Conservation (phyloP, 2,113 vertebrate genomes). For the Macaca mulatta region DNA sequence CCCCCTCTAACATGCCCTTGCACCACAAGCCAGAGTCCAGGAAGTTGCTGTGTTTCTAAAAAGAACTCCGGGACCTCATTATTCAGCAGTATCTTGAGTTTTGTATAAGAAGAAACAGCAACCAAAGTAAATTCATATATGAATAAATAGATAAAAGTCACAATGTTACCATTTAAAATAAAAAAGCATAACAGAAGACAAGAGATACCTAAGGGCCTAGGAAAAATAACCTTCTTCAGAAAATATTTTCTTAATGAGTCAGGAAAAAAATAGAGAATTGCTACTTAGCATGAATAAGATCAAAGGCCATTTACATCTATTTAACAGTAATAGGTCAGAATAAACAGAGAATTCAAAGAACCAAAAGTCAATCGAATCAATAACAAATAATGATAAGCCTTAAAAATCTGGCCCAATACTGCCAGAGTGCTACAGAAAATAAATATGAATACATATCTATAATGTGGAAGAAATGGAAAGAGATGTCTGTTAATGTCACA, state of each 20-base stretch:
- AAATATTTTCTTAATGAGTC: neutral
- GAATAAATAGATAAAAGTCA: neutral
- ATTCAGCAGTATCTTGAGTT: neutral
- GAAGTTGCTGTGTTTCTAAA: neutral
- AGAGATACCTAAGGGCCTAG: neutral
- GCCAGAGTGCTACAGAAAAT: neutral
- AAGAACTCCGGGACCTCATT: accelerated
- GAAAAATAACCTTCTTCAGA: neutral
- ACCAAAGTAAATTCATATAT: neutral
- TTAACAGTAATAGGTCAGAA: neutral
- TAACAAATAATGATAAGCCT: neutral
- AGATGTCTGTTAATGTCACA: neutral
- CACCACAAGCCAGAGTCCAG: neutral
- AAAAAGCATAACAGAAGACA: neutral
- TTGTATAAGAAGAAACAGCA: neutral
- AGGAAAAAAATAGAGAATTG: neutral
- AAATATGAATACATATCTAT: neutral
- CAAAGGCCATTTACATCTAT: neutral
- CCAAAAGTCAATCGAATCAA: neutral
- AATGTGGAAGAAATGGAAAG: neutral
- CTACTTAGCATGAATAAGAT: neutral
- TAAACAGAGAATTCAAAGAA: neutral
- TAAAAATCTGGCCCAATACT: neutral
- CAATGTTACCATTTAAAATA: neutral
- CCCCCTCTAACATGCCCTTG: neutral